Evolutionary conservation across 2,113 vertebrate genomes (phyloP), one percentile per base, ranked within the genome.

Genomic region (Leucopsar rothschildi): DNA sequence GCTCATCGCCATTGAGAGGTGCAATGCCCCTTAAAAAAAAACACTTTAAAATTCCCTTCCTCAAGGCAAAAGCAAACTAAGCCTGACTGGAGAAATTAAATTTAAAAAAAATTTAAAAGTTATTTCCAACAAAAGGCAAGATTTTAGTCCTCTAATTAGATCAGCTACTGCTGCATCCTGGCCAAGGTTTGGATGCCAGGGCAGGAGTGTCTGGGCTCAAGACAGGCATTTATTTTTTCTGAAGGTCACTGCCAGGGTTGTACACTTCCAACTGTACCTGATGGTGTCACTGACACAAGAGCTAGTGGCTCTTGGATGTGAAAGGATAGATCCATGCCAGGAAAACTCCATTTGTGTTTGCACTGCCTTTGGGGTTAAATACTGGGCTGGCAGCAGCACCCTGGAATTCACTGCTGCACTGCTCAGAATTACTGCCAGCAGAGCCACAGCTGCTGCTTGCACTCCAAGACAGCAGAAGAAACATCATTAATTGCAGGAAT

Each of bases 111-210:
- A 8, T 5, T 23, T 13, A 7, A 2, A 61, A 45, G 27, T 31
- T 45, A 23, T 55, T 64, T 47, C 15, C 11, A 64, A 19, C 4
- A 23, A 61, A 53, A 95, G 12, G 72, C 8, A 23, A 59, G 11
- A 63, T 64, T 55, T 71, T n/a, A 59, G 35, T 44, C 35, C 42
- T 50, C 3, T 24, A 47, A 76, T 71, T 73, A 35, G 14, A 27
- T 66, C 15, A 39, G 14, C 39, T 63, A 23, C 13, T 31, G 40
- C 14, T 0, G 0, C 16, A 37, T 25, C 25, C 31, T 40, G 23
- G 21, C 35, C 55, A 72, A 56, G 15, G n/a, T 71, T 68, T 75
- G 27, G 33, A 56, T 68, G 15, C 52, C 79, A 24, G 15, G 29
- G 10, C 21, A 52, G 39, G 17, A 42, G 6, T 1, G 0, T 27